phyloP scores from a whole-genome alignment of 2,113 vertebrate species.

The Boleophthalmus pectinirostris region DNA sequence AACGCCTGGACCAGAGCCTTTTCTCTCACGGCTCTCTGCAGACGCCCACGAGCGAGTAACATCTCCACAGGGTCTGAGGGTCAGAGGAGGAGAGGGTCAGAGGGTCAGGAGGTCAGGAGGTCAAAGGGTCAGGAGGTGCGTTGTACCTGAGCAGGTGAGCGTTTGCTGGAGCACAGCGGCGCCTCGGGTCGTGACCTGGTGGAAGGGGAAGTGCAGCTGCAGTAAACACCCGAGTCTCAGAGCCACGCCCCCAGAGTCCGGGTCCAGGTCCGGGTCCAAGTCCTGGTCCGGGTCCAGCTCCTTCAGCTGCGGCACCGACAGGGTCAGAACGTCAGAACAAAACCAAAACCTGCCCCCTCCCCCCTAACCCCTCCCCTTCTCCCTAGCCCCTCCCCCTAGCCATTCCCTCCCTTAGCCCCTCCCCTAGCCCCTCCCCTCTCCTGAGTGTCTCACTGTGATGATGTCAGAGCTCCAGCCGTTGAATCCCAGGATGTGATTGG shows the following conservation, averaged over 20 bases:
- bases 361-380: no score
- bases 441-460: slow-evolving; percentile 64
- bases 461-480: slow-evolving; percentile 66
- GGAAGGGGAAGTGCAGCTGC: slow-evolving; percentile 56
- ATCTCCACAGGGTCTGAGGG: slow-evolving; percentile 38
- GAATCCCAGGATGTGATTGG: slow-evolving; percentile 68
- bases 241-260: slow-evolving; percentile 23
- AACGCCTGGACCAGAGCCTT: slow-evolving; percentile 60
- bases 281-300: slow-evolving; percentile 4
- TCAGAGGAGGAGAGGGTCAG: neutral
- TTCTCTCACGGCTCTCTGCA: slow-evolving; percentile 42
- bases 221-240: slow-evolving; percentile 59
- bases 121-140: neutral
- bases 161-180: slow-evolving; percentile 47
- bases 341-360: neutral
- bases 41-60: slow-evolving; percentile 29
- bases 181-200: slow-evolving; percentile 34
- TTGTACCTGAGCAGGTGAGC: slow-evolving; percentile 51
- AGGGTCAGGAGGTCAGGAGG: neutral
- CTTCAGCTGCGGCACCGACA: neutral
- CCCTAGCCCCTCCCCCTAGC: no score
- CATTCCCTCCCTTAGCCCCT: no score
- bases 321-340: neutral
- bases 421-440: no score
- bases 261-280: slow-evolving; percentile 21